Evolutionary conservation across 2,797 vertebrate species (phyloP).

Genomic region (Onychomys arenicola): DNA sequence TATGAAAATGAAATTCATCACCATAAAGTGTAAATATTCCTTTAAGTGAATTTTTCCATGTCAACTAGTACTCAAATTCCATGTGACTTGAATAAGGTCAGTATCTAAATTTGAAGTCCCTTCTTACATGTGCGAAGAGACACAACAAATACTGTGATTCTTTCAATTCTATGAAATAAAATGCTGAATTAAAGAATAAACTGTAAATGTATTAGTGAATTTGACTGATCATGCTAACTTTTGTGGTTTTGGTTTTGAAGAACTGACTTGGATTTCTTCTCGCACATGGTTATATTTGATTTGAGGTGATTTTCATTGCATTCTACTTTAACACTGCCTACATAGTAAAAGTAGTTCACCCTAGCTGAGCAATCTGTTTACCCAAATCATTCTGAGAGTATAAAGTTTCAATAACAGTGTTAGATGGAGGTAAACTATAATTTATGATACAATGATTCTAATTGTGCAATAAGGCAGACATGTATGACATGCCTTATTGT

Average conservation of each 20-base stretch:
- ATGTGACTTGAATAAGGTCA: conserved; percentile 43
- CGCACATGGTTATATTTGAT: background rate
- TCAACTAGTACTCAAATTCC: background rate
- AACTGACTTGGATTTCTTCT: background rate
- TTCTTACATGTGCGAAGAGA: rapidly evolving
- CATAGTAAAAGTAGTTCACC: background rate
- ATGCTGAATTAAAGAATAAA: background rate
- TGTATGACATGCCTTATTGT: background rate
- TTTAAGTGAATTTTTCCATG: conserved; percentile 64
- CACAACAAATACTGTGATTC: background rate
- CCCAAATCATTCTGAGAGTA: background rate
- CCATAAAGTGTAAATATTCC: background rate
- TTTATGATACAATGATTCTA: background rate
- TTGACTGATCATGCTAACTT: background rate
- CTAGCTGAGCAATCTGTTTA: background rate
- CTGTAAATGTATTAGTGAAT: background rate
- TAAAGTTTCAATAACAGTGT: background rate
- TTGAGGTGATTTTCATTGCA: background rate
- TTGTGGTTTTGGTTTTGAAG: background rate
- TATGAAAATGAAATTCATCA: conserved; percentile 61
- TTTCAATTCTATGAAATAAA: conserved; percentile 41
- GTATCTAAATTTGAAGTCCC: conserved; percentile 55
- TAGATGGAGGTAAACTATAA: background rate
- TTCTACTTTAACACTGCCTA: background rate
- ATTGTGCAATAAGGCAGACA: background rate